Evolutionary conservation across 2,797 vertebrate species (phyloP).

Genomic region (Malacoctenus gilli): DNA sequence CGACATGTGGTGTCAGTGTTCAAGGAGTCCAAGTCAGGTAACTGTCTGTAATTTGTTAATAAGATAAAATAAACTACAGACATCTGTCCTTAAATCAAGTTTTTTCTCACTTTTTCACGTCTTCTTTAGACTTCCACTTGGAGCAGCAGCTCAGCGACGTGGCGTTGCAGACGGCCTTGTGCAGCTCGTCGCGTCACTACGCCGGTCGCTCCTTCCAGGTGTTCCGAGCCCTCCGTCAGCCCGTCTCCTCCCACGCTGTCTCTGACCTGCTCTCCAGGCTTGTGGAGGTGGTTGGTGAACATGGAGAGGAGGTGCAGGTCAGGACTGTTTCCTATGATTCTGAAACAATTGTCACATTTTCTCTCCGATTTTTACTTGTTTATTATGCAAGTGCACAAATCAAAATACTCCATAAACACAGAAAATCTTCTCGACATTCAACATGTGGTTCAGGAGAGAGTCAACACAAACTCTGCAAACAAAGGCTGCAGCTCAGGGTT

Average conservation of each 20-base stretch:
- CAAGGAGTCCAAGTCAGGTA: conserved; percentile 97
- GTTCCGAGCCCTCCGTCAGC: conserved; percentile 92
- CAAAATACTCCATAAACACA: too few relatives aligned
- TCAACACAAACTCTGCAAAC: too few relatives aligned
- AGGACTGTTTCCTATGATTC: too few relatives aligned
- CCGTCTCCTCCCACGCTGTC: conserved; percentile 90
- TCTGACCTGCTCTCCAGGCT: conserved; percentile 91
- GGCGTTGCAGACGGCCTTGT: conserved; percentile 92
- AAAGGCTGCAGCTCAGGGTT: too few relatives aligned
- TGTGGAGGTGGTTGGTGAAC: conserved; percentile 94
- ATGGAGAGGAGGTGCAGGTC: conserved; percentile 86
- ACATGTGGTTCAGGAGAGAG: too few relatives aligned
- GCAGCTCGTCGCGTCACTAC: conserved; percentile 95
- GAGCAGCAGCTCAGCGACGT: conserved; percentile 94
- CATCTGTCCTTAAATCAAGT: not conserved
- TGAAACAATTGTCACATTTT: too few relatives aligned
- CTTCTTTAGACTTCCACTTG: conserved; percentile 86
- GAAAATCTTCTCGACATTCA: too few relatives aligned
- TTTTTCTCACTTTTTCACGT: not conserved
- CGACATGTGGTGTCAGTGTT: conserved; percentile 95
- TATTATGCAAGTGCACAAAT: too few relatives aligned
- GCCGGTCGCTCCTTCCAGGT: conserved; percentile 97
- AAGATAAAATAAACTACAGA: not conserved
- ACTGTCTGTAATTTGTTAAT: not conserved
- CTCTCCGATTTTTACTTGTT: too few relatives aligned